phyloP scores from a whole-genome alignment of 1,140 invertebrate genomes.

The Meloidogyne exigua region DNA sequence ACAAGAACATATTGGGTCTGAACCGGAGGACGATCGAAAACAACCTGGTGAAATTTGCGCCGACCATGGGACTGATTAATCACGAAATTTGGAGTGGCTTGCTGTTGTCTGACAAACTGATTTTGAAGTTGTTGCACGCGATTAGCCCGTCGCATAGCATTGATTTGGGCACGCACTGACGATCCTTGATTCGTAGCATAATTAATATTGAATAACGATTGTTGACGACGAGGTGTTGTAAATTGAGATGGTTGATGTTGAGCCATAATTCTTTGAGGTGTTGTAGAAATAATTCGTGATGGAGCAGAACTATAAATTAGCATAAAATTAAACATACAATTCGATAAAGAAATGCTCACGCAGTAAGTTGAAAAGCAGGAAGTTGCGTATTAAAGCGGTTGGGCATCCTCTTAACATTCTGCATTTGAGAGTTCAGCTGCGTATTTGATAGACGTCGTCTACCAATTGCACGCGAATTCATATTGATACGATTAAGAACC shows the following conservation, averaged over 20 bases:
- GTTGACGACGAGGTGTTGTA: neutral
- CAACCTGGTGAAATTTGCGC: neutral
- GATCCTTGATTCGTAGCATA: neutral
- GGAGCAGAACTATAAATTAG: constrained; percentile 10
- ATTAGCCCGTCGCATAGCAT: constrained; percentile 22
- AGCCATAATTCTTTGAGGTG: neutral
- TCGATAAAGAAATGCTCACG: neutral
- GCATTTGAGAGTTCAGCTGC: neutral
- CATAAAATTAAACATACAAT: neutral
- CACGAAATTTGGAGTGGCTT: neutral
- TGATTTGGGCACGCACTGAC: constrained; percentile 28
- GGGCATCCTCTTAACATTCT: neutral
- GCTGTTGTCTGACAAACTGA: constrained; percentile 18
- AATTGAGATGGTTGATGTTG: neutral
- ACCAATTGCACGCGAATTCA: constrained; percentile 19
- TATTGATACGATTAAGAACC: constrained; percentile 30
- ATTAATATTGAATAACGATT: neutral
- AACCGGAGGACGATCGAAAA: neutral
- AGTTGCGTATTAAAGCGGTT: constrained; percentile 5
- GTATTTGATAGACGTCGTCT: constrained; percentile 13
- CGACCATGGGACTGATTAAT: neutral
- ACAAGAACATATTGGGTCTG: neutral
- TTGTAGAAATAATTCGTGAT: neutral
- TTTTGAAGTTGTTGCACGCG: constrained; percentile 20
- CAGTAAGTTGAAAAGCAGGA: constrained; percentile 5